Base-by-base conservation (phyloP, 2,113 vertebrate species). In the Rostratula benghalensis region DNA sequence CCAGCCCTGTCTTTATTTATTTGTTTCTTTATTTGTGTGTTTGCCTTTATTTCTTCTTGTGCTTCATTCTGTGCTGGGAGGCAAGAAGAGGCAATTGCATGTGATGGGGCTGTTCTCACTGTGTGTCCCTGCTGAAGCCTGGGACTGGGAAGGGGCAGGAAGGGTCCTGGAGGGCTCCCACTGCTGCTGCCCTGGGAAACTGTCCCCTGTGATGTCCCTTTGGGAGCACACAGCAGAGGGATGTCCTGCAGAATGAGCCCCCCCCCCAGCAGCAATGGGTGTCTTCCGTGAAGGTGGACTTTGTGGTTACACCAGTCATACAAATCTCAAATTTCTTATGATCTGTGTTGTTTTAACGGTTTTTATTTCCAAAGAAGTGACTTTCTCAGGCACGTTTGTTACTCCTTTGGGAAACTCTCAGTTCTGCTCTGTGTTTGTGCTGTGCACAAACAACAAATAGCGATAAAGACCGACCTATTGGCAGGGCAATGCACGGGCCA, bases 151-250 rank as follows among this genome's bases (percentile, higher is more conserved):
- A 39, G 69, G 64, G 19, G 25, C 25, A 21, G 28, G 46, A 21
- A 17, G 0, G 0, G 11, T 70, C 43, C 69, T 39, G 31, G 13
- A 33, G 64, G 23, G 19, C 19, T 73, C 59, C 56, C 0, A 0
- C 39, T 39, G n/a, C 53, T 39, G n/a, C 60, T 41, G 12, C n/a
- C 25, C 20, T 6, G 3, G 54, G 91, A 50, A 3, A 1, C 59
- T 57, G 56, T 51, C 51, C 61, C 30, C 48, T 50, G 31, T 7
- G 4, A 16, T 25, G 33, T 79, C 89, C 78, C 76, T 57, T 27
- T 1, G 19, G 86, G 28, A 50, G 21, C 63, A 33, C 0, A 1
- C 7, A 11, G 7, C 11, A 11, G 24, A 48, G 50, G 63, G 18
- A 39, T 56, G 45, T n/a, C 16, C 27, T 51, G 25, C 60, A 80